Evolutionary conservation across 2,888 invertebrate genomes (phyloP).

Genomic region (Diplolepis rosae): DNA sequence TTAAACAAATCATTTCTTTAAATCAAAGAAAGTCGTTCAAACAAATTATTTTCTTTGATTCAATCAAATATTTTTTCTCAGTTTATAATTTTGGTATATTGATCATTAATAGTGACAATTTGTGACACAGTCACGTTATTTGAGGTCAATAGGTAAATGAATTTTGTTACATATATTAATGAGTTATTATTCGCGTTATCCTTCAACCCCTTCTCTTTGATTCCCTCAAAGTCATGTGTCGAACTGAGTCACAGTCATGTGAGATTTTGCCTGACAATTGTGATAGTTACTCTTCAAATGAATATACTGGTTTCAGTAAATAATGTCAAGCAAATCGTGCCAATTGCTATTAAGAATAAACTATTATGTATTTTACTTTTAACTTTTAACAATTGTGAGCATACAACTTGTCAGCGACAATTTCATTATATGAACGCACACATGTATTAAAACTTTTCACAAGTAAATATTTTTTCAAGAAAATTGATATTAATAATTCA

Average conservation of each 20-base stretch:
- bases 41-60: too few species aligned
- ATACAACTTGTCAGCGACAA: too few species aligned
- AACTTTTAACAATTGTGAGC: too few species aligned
- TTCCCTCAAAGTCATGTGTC: neutral
- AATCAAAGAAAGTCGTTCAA: too few species aligned
- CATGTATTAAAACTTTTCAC: too few species aligned
- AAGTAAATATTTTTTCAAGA: too few species aligned
- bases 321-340: neutral
- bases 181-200: neutral
- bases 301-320: neutral
- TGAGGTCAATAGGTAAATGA: neutral
- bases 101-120: neutral
- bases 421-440: too few species aligned
- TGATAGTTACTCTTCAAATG: neutral
- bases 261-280: neutral
- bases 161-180: neutral
- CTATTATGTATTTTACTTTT: neutral
- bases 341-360: slow-evolving; percentile 1
- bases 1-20: too few species aligned
- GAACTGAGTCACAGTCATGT: neutral
- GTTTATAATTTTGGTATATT: too few species aligned
- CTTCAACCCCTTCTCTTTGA: neutral
- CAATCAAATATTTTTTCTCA: too few species aligned
- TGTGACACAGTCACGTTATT: neutral
- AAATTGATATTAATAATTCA: too few species aligned